Evolutionary conservation across 35 echinoderm and acorn worm genomes (phyloP).

Genomic region (Hemicentrotus pulcherrimus): DNA sequence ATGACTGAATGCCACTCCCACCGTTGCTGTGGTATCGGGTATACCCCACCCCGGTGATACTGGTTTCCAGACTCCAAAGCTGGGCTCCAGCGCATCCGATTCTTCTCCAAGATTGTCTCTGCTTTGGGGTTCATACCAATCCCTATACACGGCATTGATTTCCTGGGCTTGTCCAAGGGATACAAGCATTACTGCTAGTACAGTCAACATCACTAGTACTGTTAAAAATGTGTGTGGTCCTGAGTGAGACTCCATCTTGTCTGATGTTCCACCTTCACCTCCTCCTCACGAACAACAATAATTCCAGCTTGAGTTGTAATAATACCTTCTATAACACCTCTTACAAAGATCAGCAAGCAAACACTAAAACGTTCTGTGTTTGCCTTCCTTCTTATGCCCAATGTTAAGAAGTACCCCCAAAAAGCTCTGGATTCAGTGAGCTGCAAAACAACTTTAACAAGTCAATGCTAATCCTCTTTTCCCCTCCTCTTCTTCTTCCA

Average conservation of each 20-base stretch:
- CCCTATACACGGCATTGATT: slow-evolving; percentile 38
- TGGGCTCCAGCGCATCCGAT: not conserved
- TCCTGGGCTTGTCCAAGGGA: not conserved
- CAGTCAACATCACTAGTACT: not conserved
- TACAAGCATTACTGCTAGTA: slow-evolving; percentile 15
- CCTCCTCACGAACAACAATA: not conserved
- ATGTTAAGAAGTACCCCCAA: not conserved
- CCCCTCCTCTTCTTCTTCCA: not conserved
- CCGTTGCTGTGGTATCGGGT: slow-evolving; percentile 74
- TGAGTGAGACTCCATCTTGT: slow-evolving; percentile 21
- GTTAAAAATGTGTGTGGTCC: slow-evolving; percentile 41
- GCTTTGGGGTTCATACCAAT: slow-evolving; percentile 34
- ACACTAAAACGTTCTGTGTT: not conserved
- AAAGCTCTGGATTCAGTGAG: slow-evolving; percentile 18
- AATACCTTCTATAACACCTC: slow-evolving; percentile 35
- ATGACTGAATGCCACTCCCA: slow-evolving; percentile 84
- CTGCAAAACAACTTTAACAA: slow-evolving; percentile 5
- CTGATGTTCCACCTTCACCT: not conserved
- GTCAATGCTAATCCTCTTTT: slow-evolving; percentile 36
- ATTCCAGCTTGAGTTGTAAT: slow-evolving; percentile 13
- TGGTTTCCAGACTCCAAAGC: slow-evolving; percentile 76
- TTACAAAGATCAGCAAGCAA: not conserved
- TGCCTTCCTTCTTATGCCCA: not conserved
- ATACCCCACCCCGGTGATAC: slow-evolving; percentile 78
- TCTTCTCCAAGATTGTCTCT: not conserved